A percentile compares a stretch with the other conserved stretches of the same genome.
These are phyloP conservation scores for Tyrannus savana DNA, from an alignment of 2,113 vertebrate genomes.

Conservation along the genomic window DNA sequence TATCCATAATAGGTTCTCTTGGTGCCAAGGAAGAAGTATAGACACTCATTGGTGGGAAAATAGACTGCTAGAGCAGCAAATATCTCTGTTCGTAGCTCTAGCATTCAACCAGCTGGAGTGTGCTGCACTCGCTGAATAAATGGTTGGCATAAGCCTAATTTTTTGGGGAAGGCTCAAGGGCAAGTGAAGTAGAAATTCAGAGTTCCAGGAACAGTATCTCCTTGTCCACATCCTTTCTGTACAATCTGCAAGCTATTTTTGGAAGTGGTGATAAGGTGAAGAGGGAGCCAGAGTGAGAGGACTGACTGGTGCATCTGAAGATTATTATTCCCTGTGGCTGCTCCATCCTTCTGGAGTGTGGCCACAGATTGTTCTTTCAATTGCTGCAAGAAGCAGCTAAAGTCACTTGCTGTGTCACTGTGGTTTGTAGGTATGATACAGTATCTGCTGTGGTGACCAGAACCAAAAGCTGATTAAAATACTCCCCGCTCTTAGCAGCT, in stretches of 20 bases:
- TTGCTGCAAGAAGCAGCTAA: slow-evolving; percentile 19
- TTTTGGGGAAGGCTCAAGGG: slow-evolving; percentile 50
- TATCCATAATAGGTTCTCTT: rapidly evolving
- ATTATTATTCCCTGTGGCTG: slow-evolving; percentile 50
- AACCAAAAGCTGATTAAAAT: not conserved
- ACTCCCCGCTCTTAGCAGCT: not conserved
- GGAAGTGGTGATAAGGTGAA: slow-evolving; percentile 34
- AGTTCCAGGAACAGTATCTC: slow-evolving; percentile 40
- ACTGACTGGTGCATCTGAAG: slow-evolving; percentile 21
- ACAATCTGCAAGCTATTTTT: slow-evolving; percentile 53
- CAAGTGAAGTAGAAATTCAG: slow-evolving; percentile 9
- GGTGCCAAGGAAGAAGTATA: not conserved
- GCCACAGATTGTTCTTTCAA: slow-evolving; percentile 37
- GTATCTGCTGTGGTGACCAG: not conserved
- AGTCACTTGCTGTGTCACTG: slow-evolving; percentile 50
- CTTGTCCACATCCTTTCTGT: not conserved
- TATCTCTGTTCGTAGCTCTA: not conserved
- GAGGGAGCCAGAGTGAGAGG: slow-evolving; percentile 27
- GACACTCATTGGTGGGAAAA: not conserved
- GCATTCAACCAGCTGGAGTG: not conserved
- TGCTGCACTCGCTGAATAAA: not conserved
- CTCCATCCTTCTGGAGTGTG: slow-evolving; percentile 32
- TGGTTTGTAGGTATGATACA: not conserved
- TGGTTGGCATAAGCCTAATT: not conserved
- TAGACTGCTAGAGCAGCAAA: not conserved